A percentile compares a stretch with the other conserved stretches of the same genome.
Conservation (phyloP, 2,888 invertebrate species). For the Dolichopus griseipennis region DNA sequence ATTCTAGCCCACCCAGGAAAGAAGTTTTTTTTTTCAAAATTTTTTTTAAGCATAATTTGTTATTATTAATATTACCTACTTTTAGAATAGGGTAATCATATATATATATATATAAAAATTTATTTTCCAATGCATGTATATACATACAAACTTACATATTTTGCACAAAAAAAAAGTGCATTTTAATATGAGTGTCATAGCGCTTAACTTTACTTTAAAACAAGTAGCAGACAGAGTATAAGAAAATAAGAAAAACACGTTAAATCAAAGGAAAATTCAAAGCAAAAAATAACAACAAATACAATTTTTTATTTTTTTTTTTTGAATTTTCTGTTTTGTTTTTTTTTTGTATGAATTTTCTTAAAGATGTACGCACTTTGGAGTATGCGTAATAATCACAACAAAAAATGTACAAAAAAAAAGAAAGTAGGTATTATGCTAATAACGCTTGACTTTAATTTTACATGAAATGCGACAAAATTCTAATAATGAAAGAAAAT, state of each 20-base stretch:
- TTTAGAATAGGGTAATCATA: too few species aligned
- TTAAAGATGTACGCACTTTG: background rate
- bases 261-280: background rate
- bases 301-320: too few species aligned
- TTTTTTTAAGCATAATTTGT: too few species aligned
- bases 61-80: too few species aligned
- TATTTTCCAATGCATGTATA: too few species aligned
- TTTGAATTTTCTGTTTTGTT: too few species aligned
- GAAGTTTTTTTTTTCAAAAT: too few species aligned
- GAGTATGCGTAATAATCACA: slow-evolving; percentile 2
- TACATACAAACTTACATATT: too few species aligned
- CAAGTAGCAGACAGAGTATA: background rate
- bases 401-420: background rate
- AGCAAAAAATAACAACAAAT: background rate
- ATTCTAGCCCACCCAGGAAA: too few species aligned
- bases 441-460: slow-evolving; percentile 6
- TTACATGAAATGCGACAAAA: slow-evolving; percentile 3
- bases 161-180: too few species aligned
- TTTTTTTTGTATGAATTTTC: background rate
- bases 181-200: background rate
- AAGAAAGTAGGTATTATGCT: background rate
- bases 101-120: too few species aligned
- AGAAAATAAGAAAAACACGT: too few species aligned
- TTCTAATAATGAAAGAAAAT: background rate
- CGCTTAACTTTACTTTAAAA: background rate